Conservation (phyloP, 1,140 invertebrate genomes). For the Helicoverpa zea region DNA sequence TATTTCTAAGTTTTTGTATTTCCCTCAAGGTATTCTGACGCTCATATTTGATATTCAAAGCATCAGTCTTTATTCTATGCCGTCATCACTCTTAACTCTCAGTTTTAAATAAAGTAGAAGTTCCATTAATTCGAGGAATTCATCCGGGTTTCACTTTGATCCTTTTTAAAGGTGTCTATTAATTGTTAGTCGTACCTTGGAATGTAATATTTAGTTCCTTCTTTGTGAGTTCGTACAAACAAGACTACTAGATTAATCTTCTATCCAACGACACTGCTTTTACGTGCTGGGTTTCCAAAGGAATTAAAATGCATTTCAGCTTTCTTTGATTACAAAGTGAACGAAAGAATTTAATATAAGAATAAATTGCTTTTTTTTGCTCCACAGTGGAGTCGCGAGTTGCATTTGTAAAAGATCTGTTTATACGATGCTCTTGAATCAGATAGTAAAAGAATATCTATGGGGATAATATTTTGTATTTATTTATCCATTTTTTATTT, state of each 20-base stretch:
- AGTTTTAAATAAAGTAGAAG: not conserved
- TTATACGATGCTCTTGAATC: not conserved
- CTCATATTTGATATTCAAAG: not conserved
- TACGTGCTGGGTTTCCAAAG: conserved; percentile 18
- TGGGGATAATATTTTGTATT: too few relatives aligned
- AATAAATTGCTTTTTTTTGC: conserved; percentile 2
- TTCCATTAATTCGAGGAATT: not conserved
- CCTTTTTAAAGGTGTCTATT: conserved; percentile 17
- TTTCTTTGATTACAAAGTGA: conserved; percentile 35
- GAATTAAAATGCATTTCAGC: conserved; percentile 28
- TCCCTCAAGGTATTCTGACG: not conserved
- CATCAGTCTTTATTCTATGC: not conserved
- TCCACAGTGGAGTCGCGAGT: not conserved
- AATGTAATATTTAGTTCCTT: conserved; percentile 12
- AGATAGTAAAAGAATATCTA: too few relatives aligned
- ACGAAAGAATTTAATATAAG: conserved; percentile 29
- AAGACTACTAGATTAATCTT: conserved; percentile 24
- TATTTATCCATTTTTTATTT: too few relatives aligned
- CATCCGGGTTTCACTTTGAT: conserved; percentile 5
- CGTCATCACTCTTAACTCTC: not conserved
- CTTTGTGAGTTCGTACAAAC: conserved; percentile 14
- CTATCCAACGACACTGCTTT: conserved; percentile 18
- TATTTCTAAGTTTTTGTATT: not conserved
- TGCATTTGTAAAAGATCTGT: not conserved
- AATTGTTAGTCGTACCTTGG: conserved; percentile 17